Conservation (phyloP, 2,797 vertebrate genomes). For the Hipposideros larvatus region DNA sequence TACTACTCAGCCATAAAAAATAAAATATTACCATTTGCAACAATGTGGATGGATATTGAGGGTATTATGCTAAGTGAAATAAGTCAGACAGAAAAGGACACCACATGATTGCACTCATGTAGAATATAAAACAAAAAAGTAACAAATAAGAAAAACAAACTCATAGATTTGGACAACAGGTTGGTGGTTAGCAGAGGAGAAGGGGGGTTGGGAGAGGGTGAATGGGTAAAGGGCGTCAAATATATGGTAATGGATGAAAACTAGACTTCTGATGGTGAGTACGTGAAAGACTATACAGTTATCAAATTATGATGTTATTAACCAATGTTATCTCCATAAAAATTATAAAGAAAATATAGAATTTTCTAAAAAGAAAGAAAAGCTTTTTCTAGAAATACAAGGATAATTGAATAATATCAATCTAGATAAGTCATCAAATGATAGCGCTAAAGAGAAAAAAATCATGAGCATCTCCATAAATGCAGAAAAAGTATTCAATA, state of each 20-base stretch:
- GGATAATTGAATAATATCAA: neutral
- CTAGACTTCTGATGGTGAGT: neutral
- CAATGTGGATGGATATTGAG: neutral
- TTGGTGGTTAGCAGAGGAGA: neutral
- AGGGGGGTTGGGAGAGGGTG: neutral
- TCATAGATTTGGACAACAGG: neutral
- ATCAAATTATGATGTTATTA: neutral
- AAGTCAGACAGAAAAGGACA: neutral
- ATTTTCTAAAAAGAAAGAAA: neutral
- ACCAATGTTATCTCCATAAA: neutral
- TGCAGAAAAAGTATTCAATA: constrained; percentile 44
- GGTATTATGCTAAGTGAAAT: neutral
- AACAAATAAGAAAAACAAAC: neutral
- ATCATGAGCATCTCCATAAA: constrained; percentile 42
- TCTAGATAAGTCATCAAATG: constrained; percentile 15
- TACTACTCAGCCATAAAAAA: neutral
- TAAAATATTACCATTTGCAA: neutral
- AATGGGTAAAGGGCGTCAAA: neutral
- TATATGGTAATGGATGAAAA: neutral
- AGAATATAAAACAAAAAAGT: neutral
- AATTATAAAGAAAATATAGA: neutral
- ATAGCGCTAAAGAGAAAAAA: constrained; percentile 21
- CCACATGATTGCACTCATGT: neutral
- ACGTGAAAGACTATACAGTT: neutral
- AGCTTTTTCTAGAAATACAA: constrained; percentile 29